phyloP scores from a whole-genome alignment of 1,140 invertebrate species.

The Pseudomyrmex gracilis region DNA sequence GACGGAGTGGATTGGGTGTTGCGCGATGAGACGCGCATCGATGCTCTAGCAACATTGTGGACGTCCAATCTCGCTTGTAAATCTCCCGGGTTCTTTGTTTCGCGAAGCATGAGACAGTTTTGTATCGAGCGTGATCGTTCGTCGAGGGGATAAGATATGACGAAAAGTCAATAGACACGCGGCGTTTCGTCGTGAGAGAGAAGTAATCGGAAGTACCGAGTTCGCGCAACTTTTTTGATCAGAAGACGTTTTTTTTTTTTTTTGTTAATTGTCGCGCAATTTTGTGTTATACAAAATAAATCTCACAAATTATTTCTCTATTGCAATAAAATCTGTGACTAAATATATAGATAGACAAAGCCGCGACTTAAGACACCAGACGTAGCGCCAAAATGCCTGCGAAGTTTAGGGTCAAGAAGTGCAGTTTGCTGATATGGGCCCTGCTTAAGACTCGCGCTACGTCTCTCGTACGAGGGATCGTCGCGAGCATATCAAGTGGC shows the following conservation, averaged over 20 bases:
- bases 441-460: constrained; percentile 11
- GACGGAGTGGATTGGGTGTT: neutral
- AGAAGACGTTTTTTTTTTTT: too few relatives aligned
- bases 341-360: too few relatives aligned
- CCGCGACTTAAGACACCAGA: too few relatives aligned
- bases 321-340: too few relatives aligned
- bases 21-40: constrained; percentile 33
- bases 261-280: too few relatives aligned
- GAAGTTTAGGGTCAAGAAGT: too few relatives aligned
- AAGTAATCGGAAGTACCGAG: neutral
- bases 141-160: too few relatives aligned
- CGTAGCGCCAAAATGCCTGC: too few relatives aligned
- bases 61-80: constrained; percentile 18
- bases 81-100: constrained; percentile 36
- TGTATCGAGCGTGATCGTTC: neutral
- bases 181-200: neutral
- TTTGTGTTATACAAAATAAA: too few relatives aligned
- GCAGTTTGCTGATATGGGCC: too few relatives aligned
- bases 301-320: too few relatives aligned
- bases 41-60: constrained; percentile 38
- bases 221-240: too few relatives aligned
- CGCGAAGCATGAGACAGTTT: neutral
- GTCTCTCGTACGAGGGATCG: constrained; percentile 66
- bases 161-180: neutral
- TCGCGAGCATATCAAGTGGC: constrained; percentile 68